These are phyloP conservation scores for Diaphora mendica DNA, from an alignment of 2,888 invertebrate genomes.

Conservation along the genomic window DNA sequence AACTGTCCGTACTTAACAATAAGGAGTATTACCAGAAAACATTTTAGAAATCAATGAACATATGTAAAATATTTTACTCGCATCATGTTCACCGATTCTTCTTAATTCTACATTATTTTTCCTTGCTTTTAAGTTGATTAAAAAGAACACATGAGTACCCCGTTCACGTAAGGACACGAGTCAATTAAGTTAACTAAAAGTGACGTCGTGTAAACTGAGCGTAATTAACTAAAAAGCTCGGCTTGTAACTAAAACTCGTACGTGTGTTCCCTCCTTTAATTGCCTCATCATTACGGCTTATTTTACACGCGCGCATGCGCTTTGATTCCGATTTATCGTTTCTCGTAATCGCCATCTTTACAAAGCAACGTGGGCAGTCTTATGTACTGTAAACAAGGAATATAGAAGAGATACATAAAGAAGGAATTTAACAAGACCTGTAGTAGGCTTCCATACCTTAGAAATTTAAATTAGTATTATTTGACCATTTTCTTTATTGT, in stretches of 20 bases:
- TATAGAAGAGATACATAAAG: neutral
- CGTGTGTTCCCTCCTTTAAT: conserved; percentile 35
- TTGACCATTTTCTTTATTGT: too few species aligned
- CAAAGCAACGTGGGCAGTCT: conserved; percentile 45
- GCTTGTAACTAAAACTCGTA: conserved; percentile 34
- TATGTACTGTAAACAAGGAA: conserved; percentile 18
- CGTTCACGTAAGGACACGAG: neutral
- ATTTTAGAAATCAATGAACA: neutral
- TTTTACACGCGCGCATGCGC: conserved; percentile 39
- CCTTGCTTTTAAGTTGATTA: neutral
- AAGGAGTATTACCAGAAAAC: neutral
- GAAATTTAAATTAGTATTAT: too few species aligned
- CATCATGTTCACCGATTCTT: neutral
- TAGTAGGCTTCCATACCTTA: too few species aligned
- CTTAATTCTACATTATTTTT: neutral
- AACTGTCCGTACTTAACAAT: too few species aligned
- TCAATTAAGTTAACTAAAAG: neutral
- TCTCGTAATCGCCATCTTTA: conserved; percentile 38
- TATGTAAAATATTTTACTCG: too few species aligned
- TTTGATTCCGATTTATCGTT: conserved; percentile 50
- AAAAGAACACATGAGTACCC: neutral
- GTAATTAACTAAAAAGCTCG: neutral
- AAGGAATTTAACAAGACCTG: neutral
- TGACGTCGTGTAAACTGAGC: neutral
- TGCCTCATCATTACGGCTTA: conserved; percentile 38